Conservation (phyloP, 1,140 invertebrate genomes). For the Marisa cornuarietis region DNA sequence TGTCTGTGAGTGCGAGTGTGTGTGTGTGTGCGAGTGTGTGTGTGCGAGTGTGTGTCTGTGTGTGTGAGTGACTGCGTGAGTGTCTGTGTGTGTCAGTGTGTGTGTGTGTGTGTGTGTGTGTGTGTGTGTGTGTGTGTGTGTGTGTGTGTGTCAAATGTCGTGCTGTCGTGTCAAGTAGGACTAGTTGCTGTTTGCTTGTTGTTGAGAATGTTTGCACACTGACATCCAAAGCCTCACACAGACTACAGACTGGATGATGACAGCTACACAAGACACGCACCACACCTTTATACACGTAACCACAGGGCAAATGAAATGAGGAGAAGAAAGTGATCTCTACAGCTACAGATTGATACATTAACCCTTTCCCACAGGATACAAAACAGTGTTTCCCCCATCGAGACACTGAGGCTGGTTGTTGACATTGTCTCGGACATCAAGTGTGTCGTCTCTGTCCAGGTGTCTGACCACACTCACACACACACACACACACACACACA, state of each 20-base stretch:
- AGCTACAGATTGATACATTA: too few relatives aligned
- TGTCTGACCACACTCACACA: too few relatives aligned
- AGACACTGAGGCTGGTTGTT: too few relatives aligned
- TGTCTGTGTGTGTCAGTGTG: not conserved
- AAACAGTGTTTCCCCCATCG: too few relatives aligned
- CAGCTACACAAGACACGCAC: too few relatives aligned
- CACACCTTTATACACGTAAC: not conserved
- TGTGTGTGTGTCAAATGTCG: slow-evolving; percentile 2
- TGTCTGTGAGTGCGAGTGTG: not conserved
- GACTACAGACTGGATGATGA: not conserved
- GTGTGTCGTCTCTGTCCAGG: too few relatives aligned
- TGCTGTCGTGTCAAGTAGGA: not conserved
- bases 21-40: not conserved
- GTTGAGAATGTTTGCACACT: not conserved
- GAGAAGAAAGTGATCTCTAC: not conserved
- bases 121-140: not conserved
- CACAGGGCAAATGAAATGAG: not conserved
- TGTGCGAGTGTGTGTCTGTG: slow-evolving; percentile 1
- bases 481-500: too few relatives aligned
- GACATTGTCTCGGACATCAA: too few relatives aligned
- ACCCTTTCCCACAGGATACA: too few relatives aligned
- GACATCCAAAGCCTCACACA: not conserved
- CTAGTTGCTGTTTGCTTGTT: not conserved
- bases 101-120: not conserved
- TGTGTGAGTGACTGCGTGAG: not conserved